Base-by-base conservation (phyloP, 2,113 vertebrate genomes). In the Cygnus buccinator region DNA sequence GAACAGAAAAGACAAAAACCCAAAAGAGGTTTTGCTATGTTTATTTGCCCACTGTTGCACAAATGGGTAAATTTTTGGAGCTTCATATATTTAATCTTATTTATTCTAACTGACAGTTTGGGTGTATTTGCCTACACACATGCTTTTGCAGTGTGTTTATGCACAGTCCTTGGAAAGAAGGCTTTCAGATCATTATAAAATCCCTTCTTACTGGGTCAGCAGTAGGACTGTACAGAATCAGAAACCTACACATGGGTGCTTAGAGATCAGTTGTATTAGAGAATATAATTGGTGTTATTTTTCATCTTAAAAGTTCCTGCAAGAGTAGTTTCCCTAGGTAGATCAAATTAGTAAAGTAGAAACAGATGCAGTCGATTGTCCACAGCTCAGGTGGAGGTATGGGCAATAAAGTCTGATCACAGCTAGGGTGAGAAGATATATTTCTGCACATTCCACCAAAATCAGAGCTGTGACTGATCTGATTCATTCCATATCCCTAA, bases 291-390 rank as follows among this genome's bases (percentile, higher is more conserved):
- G 91, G 73, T 83, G 44, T 61, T 73, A 81, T 89, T 96, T 96
- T 96, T 97, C 97, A 94, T 96, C 97, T 97, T 97, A 95, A 96
- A 96, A 90, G 96, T 94, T 88, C 94, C 93, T 97, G 78, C 87
- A 97, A 95, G 95, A 93, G 67, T 68, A 82, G 85, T 95, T 97
- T 96, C 81, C 59, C 67, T 96, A 94, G 76, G 81, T 89, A 96
- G 93, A 92, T 74, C 93, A 94, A 95, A 97, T 97, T 97, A 97
- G 91, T 82, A 93, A 94, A 97, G 94, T 76, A 93, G 93, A 95
- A 98, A 94, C 93, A 95, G 83, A 97, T 93, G 91, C 96, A 97
- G 93, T 95, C 48, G 55, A 90, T 96, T 82, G 71, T 94, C 96
- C 93, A 15, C 90, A 50, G 54, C 90, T 94, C 79, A 81, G 90